Evolutionary conservation across 2,888 invertebrate genomes (phyloP).

Genomic region (Glyphotaelius pellucidus): DNA sequence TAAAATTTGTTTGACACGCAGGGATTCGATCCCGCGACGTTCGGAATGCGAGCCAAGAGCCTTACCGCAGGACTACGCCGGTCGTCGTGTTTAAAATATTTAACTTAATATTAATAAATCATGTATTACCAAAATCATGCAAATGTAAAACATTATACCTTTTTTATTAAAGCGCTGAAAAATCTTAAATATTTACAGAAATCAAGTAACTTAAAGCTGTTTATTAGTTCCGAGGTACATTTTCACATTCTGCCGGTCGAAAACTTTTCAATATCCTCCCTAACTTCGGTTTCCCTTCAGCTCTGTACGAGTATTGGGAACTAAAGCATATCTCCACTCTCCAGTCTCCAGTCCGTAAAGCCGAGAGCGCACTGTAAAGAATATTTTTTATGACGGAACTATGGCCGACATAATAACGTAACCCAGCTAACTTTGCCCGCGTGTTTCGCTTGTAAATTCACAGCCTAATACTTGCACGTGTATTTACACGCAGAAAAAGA

Average conservation of each 20-base stretch:
- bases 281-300: neutral
- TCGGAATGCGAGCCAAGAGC: too few relatives aligned
- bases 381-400: neutral
- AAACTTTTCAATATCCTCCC: neutral
- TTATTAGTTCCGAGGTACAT: neutral
- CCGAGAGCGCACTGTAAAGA: neutral
- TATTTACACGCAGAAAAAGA: neutral
- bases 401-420: neutral
- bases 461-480: neutral
- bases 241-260: neutral
- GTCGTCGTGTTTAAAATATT: too few relatives aligned
- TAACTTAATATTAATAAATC: neutral
- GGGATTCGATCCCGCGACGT: too few relatives aligned
- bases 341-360: neutral
- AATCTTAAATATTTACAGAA: neutral
- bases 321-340: too few relatives aligned
- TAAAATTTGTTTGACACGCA: too few relatives aligned
- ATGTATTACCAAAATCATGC: neutral
- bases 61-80: too few relatives aligned
- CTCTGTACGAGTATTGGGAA: neutral
- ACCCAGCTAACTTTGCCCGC: neutral
- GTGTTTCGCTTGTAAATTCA: conserved; percentile 2
- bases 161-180: neutral
- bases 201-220: neutral
- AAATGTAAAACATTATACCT: neutral